A percentile compares a stretch with the other conserved stretches of the same genome.
These are phyloP conservation scores for Paguma larvata DNA, from an alignment of 2,797 vertebrate genomes.

Conservation along the genomic window DNA sequence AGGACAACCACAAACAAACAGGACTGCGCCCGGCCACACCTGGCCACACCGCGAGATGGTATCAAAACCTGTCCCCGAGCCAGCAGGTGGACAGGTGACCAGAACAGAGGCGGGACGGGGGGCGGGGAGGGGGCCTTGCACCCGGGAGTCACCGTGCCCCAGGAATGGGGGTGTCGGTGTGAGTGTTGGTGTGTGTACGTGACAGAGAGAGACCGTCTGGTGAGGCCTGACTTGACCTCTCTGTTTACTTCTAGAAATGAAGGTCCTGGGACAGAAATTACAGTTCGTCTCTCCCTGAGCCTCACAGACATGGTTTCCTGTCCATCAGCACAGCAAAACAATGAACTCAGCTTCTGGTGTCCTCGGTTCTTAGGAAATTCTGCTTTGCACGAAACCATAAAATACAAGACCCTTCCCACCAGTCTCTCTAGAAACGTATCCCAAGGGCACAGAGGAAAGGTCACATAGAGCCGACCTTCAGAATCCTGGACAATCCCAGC, in stretches of 20 bases:
- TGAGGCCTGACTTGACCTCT: neutral
- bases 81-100: neutral
- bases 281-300: rapidly evolving
- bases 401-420: neutral
- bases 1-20: conserved; percentile 78
- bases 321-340: neutral
- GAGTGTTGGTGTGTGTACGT: rapidly evolving
- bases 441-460: neutral
- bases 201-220: neutral
- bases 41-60: neutral
- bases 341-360: neutral
- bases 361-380: neutral
- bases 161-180: neutral
- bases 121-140: neutral
- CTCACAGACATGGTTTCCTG: no score
- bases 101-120: neutral
- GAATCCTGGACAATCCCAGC: neutral
- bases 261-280: neutral
- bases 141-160: rapidly evolving
- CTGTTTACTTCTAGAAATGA: neutral
- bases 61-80: neutral
- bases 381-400: neutral
- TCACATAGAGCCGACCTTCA: neutral
- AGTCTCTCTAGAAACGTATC: neutral
- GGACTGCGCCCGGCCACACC: conserved; percentile 33